Percentiles rank a stretch among this genome's conserved stretches.
Evolutionary conservation across 1,140 invertebrate genomes (phyloP).

Genomic region (Sarcophaga bullata): DNA sequence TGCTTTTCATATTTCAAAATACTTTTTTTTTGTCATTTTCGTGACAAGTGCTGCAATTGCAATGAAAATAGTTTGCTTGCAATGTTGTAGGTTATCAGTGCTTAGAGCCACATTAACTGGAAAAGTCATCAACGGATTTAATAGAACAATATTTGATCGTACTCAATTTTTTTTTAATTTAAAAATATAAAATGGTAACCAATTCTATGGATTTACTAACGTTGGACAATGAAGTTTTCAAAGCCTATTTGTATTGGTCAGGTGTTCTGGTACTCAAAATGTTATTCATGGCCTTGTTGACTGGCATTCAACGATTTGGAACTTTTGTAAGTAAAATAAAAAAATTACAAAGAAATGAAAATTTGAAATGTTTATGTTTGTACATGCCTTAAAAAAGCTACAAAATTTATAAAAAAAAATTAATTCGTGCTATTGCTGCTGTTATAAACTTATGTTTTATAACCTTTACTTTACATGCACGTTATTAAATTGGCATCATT

Average conservation of each 20-base stretch:
- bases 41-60: neutral
- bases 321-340: conserved; percentile 68
- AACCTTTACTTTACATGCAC: too few species aligned
- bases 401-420: too few species aligned
- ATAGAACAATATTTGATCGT: too few species aligned
- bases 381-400: neutral
- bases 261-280: conserved; percentile 71
- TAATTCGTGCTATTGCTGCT: too few species aligned
- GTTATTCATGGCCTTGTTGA: conserved; percentile 69
- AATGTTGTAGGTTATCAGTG: neutral
- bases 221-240: conserved; percentile 66
- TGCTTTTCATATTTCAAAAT: neutral
- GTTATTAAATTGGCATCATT: too few species aligned
- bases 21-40: neutral
- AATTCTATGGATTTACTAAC: conserved; percentile 50
- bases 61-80: neutral
- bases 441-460: too few species aligned
- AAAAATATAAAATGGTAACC: conserved; percentile 16
- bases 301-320: conserved; percentile 68
- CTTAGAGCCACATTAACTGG: neutral
- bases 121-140: too few species aligned
- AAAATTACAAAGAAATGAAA: neutral
- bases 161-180: neutral
- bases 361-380: neutral
- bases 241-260: conserved; percentile 70